Conservation (phyloP, 1,140 invertebrate species). For the Sycophaga agraensis region DNA sequence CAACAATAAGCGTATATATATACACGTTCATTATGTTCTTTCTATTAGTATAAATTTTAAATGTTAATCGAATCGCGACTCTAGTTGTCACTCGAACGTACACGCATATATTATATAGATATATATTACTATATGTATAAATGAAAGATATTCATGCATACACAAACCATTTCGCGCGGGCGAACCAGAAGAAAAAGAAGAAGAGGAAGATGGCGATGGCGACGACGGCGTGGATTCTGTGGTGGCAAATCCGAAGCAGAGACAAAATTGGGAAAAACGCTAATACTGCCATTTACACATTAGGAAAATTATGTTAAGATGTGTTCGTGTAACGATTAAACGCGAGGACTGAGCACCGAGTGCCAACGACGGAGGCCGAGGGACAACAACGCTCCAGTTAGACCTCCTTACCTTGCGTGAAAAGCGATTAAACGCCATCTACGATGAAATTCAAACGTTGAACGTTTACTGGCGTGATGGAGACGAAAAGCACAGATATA, state of each 20-base stretch:
- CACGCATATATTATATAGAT: conserved; percentile 25
- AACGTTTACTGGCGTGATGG: background rate
- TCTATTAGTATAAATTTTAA: conserved; percentile 8
- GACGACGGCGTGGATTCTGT: too few species aligned
- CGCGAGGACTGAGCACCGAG: background rate
- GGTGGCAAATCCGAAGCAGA: background rate
- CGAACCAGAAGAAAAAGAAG: background rate
- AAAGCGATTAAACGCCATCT: background rate
- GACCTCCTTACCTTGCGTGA: too few species aligned
- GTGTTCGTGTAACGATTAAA: conserved; percentile 8
- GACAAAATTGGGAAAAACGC: conserved; percentile 6
- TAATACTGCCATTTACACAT: conserved; percentile 27
- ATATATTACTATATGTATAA: too few species aligned
- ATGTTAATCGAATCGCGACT: conserved; percentile 11
- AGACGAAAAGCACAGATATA: background rate
- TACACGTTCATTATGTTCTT: background rate
- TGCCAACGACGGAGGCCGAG: background rate
- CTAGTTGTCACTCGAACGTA: conserved; percentile 19
- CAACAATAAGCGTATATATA: background rate
- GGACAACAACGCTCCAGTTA: too few species aligned
- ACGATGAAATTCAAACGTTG: conserved; percentile 4
- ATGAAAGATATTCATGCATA: conserved; percentile 9
- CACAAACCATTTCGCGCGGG: conserved; percentile 7
- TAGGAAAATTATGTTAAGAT: conserved; percentile 21
- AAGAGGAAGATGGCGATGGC: background rate